Conservation (phyloP, 2,797 vertebrate species). For the Anisognathus igniventris region DNA sequence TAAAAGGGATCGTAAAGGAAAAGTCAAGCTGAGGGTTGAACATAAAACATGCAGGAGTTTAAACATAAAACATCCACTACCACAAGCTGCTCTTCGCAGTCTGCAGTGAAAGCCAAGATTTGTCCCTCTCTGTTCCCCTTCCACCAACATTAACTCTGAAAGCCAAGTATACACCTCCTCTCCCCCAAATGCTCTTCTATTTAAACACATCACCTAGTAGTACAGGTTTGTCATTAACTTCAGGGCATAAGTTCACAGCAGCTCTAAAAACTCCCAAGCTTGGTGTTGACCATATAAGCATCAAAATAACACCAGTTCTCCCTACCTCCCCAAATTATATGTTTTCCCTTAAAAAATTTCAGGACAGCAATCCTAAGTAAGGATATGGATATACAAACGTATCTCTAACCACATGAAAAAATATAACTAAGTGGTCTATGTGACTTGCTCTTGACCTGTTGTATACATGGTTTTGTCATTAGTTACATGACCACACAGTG, state of each 20-base stretch:
- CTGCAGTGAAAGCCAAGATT: background rate
- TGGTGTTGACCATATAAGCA: background rate
- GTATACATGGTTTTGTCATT: background rate
- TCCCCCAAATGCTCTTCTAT: background rate
- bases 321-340: rapidly evolving
- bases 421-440: background rate
- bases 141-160: background rate
- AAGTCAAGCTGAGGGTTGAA: background rate
- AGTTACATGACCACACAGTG: background rate
- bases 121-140: background rate
- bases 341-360: background rate
- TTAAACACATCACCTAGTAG: background rate
- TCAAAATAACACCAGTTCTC: background rate
- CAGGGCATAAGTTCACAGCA: background rate
- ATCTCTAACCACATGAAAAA: background rate
- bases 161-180: background rate
- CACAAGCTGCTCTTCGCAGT: background rate
- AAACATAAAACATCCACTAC: background rate
- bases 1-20: background rate
- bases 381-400: background rate
- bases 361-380: background rate
- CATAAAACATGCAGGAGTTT: background rate
- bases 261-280: background rate
- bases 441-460: background rate
- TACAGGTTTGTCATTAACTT: background rate